A percentile compares a stretch with the other conserved stretches of the same genome.
These are phyloP conservation scores for Melipona quadrifasciata DNA, from an alignment of 1,140 invertebrate species.

Conservation along the genomic window DNA sequence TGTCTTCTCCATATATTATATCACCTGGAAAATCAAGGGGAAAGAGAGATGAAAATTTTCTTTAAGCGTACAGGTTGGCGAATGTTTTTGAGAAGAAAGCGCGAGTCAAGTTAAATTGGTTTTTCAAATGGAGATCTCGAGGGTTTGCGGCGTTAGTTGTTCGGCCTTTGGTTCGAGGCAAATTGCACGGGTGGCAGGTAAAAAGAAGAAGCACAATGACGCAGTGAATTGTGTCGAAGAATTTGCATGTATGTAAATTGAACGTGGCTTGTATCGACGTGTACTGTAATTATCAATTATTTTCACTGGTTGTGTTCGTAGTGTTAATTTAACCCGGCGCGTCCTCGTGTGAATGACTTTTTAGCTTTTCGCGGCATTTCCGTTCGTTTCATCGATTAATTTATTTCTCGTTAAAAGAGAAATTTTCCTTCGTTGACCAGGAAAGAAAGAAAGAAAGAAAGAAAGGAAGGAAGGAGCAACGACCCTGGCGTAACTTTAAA, in stretches of 20 bases:
- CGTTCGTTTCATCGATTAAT: background rate
- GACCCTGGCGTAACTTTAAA: background rate
- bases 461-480: background rate
- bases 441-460: background rate
- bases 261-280: slow-evolving; percentile 3
- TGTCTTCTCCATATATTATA: slow-evolving; percentile 68
- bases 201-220: slow-evolving; percentile 24
- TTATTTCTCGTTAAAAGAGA: background rate
- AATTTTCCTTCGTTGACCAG: background rate
- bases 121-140: background rate
- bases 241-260: slow-evolving; percentile 30
- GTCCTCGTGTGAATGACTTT: background rate
- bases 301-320: slow-evolving; percentile 28
- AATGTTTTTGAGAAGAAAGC: background rate
- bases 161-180: background rate
- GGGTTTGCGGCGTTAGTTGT: background rate
- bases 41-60: slow-evolving; percentile 29
- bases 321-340: slow-evolving; percentile 25
- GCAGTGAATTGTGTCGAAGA: background rate
- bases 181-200: background rate
- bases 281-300: slow-evolving; percentile 42
- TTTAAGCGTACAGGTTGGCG: slow-evolving; percentile 31
- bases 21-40: too few species aligned
- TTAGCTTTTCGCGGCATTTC: background rate
- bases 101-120: background rate